Conservation (phyloP, 2,113 vertebrate species). For the Leptosomus discolor region DNA sequence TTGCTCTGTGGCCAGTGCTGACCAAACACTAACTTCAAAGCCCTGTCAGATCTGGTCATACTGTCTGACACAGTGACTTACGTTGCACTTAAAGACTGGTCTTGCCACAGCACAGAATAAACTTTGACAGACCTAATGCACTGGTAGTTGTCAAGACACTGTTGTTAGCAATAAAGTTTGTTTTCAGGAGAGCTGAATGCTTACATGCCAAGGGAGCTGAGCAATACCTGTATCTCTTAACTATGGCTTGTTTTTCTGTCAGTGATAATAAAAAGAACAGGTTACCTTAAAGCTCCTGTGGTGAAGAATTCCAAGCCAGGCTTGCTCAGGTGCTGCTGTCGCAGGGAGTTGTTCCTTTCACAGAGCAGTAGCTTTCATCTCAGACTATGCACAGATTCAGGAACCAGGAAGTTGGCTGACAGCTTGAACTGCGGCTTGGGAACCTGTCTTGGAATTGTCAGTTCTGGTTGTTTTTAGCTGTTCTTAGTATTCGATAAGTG, state of each 20-base stretch:
- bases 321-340: neutral
- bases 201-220: neutral
- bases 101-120: neutral
- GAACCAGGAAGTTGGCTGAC: neutral
- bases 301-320: neutral
- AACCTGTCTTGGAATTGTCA: neutral
- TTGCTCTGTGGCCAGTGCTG: neutral
- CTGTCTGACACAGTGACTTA: neutral
- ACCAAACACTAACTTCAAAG: neutral
- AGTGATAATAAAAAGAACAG: neutral
- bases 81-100: neutral
- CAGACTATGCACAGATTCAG: neutral
- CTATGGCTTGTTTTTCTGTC: neutral
- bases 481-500: neutral
- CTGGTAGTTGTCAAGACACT: neutral
- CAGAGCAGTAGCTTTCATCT: neutral
- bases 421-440: neutral
- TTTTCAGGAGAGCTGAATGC: neutral
- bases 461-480: neutral
- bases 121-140: neutral
- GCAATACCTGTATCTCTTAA: neutral
- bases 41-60: accelerated
- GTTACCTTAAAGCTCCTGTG: neutral
- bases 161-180: neutral
- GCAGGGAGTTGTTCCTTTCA: neutral